Conservation (phyloP, 2,113 vertebrate genomes). For the Stictonetta naevosa region DNA sequence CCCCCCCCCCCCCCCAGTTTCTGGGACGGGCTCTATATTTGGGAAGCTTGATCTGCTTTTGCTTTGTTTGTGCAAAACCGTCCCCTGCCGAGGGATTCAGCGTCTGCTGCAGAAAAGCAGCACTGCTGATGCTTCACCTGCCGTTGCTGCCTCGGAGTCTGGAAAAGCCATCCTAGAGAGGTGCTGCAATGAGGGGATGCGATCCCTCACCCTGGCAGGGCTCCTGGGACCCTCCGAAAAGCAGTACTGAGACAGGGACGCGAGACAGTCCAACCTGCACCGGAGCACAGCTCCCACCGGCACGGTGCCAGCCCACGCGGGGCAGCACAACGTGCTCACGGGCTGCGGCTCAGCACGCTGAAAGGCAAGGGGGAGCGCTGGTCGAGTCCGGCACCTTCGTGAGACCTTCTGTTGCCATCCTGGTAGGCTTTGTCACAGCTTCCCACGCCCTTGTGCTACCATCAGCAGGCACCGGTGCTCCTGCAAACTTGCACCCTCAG, state of each 20-base stretch:
- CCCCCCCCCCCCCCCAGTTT: neutral
- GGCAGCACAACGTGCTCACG: neutral
- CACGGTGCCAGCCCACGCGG: accelerated
- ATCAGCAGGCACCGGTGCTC: neutral
- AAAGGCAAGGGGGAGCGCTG: neutral
- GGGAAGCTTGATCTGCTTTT: neutral
- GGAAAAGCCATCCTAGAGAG: neutral
- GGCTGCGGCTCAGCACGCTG: accelerated
- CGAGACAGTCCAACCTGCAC: neutral
- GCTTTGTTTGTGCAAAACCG: neutral
- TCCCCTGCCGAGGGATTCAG: neutral
- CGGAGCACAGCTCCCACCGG: accelerated
- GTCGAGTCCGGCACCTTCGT: neutral
- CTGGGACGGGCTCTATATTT: neutral
- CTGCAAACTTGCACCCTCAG: neutral
- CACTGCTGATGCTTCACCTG: neutral
- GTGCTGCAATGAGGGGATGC: neutral
- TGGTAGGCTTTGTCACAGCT: neutral
- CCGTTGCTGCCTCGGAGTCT: neutral
- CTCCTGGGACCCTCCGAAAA: neutral
- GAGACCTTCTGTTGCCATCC: neutral
- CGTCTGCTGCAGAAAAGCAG: neutral
- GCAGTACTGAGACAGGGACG: neutral
- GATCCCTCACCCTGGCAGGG: neutral
- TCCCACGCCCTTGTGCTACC: neutral